phyloP scores from a whole-genome alignment of 2,888 invertebrate species.

The Conchocele bisecta region DNA sequence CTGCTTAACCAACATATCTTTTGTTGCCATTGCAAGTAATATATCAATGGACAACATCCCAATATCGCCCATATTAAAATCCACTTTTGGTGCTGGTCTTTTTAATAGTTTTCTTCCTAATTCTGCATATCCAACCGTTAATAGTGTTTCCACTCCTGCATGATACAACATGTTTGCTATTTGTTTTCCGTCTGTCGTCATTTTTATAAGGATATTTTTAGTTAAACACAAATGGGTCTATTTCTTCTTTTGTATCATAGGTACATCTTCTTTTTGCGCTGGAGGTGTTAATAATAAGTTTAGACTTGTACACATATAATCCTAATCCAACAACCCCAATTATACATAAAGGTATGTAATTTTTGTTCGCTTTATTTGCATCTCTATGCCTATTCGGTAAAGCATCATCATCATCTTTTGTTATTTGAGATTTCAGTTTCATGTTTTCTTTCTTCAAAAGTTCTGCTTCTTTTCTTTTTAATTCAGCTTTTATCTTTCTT shows the following conservation, averaged over 20 bases:
- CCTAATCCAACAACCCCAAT: conserved; percentile 15
- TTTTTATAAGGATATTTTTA: not conserved
- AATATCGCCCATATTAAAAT: conserved; percentile 27
- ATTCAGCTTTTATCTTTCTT: conserved; percentile 1
- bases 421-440: conserved; percentile 10
- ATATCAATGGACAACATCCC: conserved; percentile 7
- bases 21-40: conserved; percentile 19
- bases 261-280: not conserved
- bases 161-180: conserved; percentile 20
- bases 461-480: conserved; percentile 7
- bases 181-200: conserved; percentile 2
- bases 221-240: conserved; percentile 30
- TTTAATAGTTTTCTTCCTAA: conserved; percentile 28
- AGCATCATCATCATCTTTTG: not conserved
- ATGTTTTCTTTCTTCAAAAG: conserved; percentile 12
- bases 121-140: conserved; percentile 36
- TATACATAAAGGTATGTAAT: conserved; percentile 23
- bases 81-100: conserved; percentile 31
- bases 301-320: conserved; percentile 25
- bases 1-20: conserved; percentile 17
- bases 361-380: too few species aligned
- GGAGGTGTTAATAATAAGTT: conserved; percentile 20
- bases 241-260: conserved; percentile 22
- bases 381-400: not conserved
- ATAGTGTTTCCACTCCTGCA: conserved; percentile 29